Conservation (phyloP, 2,113 vertebrate species). For the Vicugna pacos region DNA sequence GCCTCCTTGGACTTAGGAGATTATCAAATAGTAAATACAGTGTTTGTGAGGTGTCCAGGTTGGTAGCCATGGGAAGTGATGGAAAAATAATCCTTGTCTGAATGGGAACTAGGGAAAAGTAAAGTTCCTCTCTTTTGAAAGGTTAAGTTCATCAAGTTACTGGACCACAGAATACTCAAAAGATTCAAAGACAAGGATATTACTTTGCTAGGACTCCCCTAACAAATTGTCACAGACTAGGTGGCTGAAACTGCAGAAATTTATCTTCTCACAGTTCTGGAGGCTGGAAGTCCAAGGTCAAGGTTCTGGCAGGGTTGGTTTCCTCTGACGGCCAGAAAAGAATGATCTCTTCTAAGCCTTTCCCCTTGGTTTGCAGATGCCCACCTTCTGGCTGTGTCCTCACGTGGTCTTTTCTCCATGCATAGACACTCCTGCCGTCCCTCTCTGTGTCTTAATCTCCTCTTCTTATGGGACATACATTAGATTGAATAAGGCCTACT, state of each 20-base stretch:
- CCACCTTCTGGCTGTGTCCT: neutral
- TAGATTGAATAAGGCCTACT: neutral
- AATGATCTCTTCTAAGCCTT: neutral
- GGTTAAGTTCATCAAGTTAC: neutral
- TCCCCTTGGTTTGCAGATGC: neutral
- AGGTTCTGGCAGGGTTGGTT: neutral
- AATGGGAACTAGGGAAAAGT: neutral
- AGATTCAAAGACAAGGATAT: neutral
- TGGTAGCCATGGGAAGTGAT: neutral
- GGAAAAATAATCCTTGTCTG: neutral
- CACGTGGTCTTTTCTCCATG: neutral
- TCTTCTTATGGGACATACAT: neutral
- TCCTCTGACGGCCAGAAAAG: neutral
- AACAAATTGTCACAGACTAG: neutral
- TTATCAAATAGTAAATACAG: neutral
- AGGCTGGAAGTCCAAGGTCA: neutral
- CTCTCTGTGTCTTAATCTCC: neutral
- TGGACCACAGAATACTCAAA: slow-evolving; percentile 9
- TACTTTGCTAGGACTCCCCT: neutral
- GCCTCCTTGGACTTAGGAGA: neutral
- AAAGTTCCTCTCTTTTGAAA: neutral
- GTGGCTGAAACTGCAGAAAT: neutral
- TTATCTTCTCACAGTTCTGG: neutral
- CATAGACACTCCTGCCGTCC: neutral
- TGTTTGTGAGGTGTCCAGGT: neutral